Base-by-base conservation (phyloP, 1,140 invertebrate genomes). In the Drosophila nikananu region DNA sequence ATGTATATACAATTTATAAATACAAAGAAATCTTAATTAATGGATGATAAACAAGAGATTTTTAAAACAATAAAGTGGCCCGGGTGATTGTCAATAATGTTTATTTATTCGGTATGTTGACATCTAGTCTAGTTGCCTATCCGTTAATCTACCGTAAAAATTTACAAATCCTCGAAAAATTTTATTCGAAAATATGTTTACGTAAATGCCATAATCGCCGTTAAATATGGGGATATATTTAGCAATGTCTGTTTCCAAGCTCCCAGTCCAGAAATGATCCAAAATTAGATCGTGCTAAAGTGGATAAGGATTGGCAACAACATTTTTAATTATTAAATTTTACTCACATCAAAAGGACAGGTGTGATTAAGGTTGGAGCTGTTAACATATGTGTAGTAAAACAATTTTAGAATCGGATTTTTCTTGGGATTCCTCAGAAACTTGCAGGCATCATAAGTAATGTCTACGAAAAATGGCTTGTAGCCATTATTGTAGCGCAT, bases 251-350 rank as follows among this genome's bases (percentile, higher is more conserved):
- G 9, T 2, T 7, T 86, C 74, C 9, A 63, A 48, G 27, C 70
- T 54, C 9, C 75, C 86, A 23, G 78, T 80, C 37, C 42, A 84
- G 2, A 90, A 25, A 48, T 77, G 64, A 32, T 90, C 62, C 3
- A 90, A 7, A 13, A 80, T 52, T 3, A 90, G 0, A 21, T 90
- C 86, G n/a, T 90, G 67, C 86, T 90, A 37, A 19, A 32, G n/a
- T 10, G 10, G 17, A 1, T 41, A n/a, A 15, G 2, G 3, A 35
- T 35, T 23, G 15, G 19, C 25, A 25, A 46, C 0, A 3, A 3
- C 0, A 17, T 12, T 2, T 9, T 9, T 10, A 15, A 23, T 23
- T 10, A 12, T 21, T 10, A 4, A 1, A 21, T 9, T 46, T 4
- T 12, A 78, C 81, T 68, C 37, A 89, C 84, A 46, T 71, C 12